Evolutionary conservation across 2,113 vertebrate species (phyloP).

Genomic region (Chlamydotis undulata): DNA sequence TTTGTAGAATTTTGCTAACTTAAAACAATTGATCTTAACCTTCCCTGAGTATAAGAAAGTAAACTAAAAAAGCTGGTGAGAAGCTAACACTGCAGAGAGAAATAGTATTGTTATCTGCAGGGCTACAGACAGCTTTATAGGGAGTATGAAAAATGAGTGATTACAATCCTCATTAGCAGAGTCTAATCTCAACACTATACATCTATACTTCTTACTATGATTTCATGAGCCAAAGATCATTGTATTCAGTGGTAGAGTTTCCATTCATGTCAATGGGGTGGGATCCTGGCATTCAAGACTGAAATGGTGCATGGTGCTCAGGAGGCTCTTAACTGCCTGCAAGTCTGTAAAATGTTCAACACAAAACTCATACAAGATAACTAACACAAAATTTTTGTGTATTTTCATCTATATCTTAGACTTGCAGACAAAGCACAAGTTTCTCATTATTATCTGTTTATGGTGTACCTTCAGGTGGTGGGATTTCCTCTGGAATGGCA

Average conservation of each 20-base stretch:
- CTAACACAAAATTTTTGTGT: background rate
- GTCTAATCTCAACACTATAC: background rate
- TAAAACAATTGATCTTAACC: background rate
- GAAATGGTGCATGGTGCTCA: background rate
- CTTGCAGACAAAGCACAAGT: background rate
- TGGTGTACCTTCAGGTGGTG: constrained; percentile 73
- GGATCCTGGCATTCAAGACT: background rate
- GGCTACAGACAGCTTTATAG: background rate
- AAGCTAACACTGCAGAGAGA: background rate
- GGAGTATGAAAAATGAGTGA: background rate
- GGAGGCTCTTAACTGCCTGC: background rate
- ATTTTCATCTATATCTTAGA: background rate
- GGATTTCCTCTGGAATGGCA: constrained; percentile 72
- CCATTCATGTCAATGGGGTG: background rate
- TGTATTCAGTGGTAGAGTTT: background rate
- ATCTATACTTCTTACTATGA: background rate
- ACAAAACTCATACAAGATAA: background rate
- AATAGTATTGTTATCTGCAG: background rate
- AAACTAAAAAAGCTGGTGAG: background rate
- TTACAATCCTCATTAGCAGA: background rate
- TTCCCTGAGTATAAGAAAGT: background rate
- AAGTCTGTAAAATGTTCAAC: background rate
- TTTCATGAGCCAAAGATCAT: background rate
- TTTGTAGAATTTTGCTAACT: background rate
- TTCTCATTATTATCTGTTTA: background rate